Base-by-base conservation (phyloP, 2,888 invertebrate genomes). In the Desoria tigrina region DNA sequence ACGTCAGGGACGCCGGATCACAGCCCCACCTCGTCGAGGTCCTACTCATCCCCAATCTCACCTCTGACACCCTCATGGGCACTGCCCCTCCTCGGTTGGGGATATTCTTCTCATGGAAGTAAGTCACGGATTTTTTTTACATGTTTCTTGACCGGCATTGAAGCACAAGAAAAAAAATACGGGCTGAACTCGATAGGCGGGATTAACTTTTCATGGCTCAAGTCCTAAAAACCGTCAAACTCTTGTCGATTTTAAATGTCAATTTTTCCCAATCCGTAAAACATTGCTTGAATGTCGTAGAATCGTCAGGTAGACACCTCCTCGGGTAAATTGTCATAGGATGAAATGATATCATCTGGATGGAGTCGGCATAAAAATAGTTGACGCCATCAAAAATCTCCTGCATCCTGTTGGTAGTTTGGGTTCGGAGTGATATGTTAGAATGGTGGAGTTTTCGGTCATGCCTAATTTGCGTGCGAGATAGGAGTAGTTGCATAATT, bases 1-100 rank as follows among this genome's bases (percentile, higher is more conserved):
- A 77, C 76, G 66, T 75, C 75, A 53, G 75, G 74, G 42, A 77
- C 77, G 21, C 77, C 77, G 24, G 75, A 77, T 65, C 77, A 77
- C 60, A 76, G 75, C 72, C 77, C 77, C 24, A 77, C 74, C 18
- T 77, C 77, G 24, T 76, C 77, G 59, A 69, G 77, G 66, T 77
- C 77, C 32, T 77, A 77, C 62, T 75, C 77, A 61, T 77, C 77
- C 49, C 77, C 77, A n/a, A 76, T 77, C 64, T 77, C 77, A 55
- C 77, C 77, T 14, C 58, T 77, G 37, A 76, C 77, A 49, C 77
- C 77, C 62, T 72, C 77, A 24, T 77, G 77, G 77, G 77, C 77
- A 42, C 72, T 77, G 27, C 77, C 77, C 16, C 67, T 77, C 16
- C 70, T 77, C 28, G 74, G 77, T 16, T 77, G 77, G 77, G 75